Conservation (phyloP, 1,140 invertebrate genomes). For the Achatina immaculata region DNA sequence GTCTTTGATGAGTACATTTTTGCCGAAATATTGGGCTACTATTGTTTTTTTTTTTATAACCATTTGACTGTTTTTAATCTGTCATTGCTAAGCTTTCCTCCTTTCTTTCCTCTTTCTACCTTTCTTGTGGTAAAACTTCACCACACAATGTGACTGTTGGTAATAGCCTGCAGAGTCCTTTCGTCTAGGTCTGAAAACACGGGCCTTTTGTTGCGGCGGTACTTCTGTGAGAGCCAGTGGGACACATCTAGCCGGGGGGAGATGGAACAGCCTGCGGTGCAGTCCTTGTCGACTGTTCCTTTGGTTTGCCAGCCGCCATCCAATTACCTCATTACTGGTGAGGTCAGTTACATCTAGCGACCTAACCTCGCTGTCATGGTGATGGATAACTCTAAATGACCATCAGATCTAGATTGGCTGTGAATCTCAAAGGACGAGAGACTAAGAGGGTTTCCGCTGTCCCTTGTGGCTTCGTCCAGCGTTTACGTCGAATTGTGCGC, state of each 20-base stretch:
- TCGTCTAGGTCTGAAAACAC: too few species aligned
- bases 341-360: constrained; percentile 16
- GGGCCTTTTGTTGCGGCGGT: neutral
- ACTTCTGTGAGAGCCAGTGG: neutral
- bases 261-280: neutral
- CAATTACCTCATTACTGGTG: constrained; percentile 13
- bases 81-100: too few species aligned
- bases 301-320: neutral
- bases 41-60: too few species aligned
- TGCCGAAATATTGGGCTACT: too few species aligned
- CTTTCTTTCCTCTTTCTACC: too few species aligned
- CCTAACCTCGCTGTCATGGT: constrained; percentile 1
- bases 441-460: neutral
- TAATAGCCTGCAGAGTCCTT: too few species aligned
- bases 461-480: neutral
- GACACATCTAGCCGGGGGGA: neutral
- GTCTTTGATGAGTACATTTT: too few species aligned
- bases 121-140: too few species aligned
- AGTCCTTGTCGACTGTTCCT: neutral
- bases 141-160: too few species aligned
- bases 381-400: constrained; percentile 7
- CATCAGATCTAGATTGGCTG: neutral
- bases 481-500: too few species aligned
- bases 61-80: too few species aligned
- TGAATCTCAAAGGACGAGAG: neutral